Evolutionary conservation across 2,888 invertebrate species (phyloP).

Genomic region (Drosophila meridiana): DNA sequence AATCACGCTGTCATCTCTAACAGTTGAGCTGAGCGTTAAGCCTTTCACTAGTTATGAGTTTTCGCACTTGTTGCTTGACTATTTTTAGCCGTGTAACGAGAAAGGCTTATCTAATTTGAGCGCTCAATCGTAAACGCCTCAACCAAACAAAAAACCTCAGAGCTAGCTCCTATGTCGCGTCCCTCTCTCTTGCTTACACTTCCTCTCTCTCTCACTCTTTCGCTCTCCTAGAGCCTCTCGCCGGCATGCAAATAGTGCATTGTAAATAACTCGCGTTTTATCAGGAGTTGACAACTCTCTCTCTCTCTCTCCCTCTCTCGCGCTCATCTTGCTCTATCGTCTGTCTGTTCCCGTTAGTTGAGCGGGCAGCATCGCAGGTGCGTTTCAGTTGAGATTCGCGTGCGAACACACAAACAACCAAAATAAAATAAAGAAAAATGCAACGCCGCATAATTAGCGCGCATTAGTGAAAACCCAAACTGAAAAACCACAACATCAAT

Average conservation of each 20-base stretch:
- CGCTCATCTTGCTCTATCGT: constrained; percentile 8
- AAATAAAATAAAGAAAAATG: constrained; percentile 13
- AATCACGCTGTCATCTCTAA: neutral
- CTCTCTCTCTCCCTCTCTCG: neutral
- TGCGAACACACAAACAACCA: constrained; percentile 34
- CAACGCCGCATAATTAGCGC: constrained; percentile 53
- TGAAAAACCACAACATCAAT: neutral
- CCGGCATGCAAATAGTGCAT: constrained; percentile 26
- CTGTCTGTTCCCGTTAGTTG: constrained; percentile 25
- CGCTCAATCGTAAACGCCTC: constrained; percentile 15
- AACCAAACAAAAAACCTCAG: constrained; percentile 14
- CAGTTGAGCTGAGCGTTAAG: neutral
- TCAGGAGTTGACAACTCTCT: constrained; percentile 28
- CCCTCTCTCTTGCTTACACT: neutral
- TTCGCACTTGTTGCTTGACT: constrained; percentile 32
- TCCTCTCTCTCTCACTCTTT: neutral
- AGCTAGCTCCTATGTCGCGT: neutral
- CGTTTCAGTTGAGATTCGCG: constrained; percentile 59
- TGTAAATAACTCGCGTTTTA: constrained; percentile 42
- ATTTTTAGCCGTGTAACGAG: constrained; percentile 46
- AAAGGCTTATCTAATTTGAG: constrained; percentile 59
- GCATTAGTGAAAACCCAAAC: constrained; percentile 33
- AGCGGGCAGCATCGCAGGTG: constrained; percentile 44
- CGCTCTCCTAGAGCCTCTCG: neutral
- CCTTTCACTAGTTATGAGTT: neutral